A percentile compares a stretch with the other conserved stretches of the same genome.
Conservation (phyloP, 2,797 vertebrate species). For the Mormyrus hasselquistii region DNA sequence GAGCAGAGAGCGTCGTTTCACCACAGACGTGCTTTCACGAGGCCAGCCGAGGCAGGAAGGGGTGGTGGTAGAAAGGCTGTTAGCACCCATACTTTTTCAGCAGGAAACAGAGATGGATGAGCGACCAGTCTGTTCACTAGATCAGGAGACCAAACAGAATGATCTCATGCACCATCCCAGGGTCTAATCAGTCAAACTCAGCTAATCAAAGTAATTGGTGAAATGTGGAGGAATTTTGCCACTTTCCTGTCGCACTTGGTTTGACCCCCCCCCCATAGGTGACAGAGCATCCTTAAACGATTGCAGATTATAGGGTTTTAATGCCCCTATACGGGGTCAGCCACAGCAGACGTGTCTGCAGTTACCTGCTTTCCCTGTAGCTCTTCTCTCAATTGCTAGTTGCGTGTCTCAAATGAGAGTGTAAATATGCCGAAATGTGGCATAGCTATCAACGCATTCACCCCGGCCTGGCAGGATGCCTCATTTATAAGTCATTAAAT, state of each 20-base stretch:
- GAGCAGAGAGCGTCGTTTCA: neutral
- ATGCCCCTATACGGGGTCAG: neutral
- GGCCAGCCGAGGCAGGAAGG: neutral
- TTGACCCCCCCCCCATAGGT: neutral
- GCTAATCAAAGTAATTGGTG: neutral
- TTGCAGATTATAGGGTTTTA: neutral
- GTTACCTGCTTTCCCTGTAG: neutral
- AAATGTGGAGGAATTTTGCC: neutral
- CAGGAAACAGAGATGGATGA: neutral
- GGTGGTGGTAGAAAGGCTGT: neutral
- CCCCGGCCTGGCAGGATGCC: neutral
- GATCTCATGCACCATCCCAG: neutral
- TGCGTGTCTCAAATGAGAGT: neutral
- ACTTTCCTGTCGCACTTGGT: neutral
- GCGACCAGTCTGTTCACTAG: neutral
- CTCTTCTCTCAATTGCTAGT: neutral
- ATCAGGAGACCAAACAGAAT: neutral
- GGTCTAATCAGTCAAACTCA: neutral
- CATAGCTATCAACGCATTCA: neutral
- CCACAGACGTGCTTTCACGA: neutral
- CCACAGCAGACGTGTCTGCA: neutral
- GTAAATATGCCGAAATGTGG: neutral
- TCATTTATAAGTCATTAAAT: slow-evolving; percentile 9
- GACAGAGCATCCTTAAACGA: neutral
- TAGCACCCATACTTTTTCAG: neutral